These are phyloP conservation scores for Tigriopus californicus DNA, from an alignment of 2,888 invertebrate species.

Conservation along the genomic window DNA sequence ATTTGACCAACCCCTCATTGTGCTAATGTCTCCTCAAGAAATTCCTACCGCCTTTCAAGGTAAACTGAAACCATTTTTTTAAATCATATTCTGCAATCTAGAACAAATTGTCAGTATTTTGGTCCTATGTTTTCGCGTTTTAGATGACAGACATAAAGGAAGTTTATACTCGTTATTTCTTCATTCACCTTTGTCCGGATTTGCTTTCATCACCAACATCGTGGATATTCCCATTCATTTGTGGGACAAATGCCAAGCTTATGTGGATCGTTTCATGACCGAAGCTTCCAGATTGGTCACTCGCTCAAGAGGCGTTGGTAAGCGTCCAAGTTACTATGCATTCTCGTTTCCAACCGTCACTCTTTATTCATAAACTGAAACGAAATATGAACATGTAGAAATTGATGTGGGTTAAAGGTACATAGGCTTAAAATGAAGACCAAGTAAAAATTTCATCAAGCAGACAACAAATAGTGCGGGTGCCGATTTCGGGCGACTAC, in stretches of 20 bases:
- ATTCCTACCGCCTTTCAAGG: slow-evolving; percentile 65
- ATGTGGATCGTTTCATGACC: slow-evolving; percentile 68
- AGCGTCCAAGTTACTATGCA: no score
- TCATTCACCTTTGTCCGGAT: slow-evolving; percentile 76
- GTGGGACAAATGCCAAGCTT: slow-evolving; percentile 76
- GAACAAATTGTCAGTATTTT: background rate
- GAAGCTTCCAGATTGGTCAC: slow-evolving; percentile 68
- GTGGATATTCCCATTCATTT: slow-evolving; percentile 60
- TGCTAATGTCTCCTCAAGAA: slow-evolving; percentile 82
- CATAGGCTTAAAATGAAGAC: no score
- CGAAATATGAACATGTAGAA: no score
- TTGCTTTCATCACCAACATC: slow-evolving; percentile 77
- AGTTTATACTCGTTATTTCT: slow-evolving; percentile 86
- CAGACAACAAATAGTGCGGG: no score
- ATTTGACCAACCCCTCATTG: slow-evolving; percentile 81
- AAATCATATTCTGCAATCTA: background rate
- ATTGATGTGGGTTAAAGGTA: no score
- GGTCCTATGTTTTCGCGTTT: slow-evolving; percentile 23
- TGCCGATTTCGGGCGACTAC: no score
- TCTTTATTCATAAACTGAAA: no score
- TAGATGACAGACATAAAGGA: slow-evolving; percentile 66
- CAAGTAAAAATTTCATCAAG: no score
- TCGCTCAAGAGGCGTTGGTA: slow-evolving; percentile 55
- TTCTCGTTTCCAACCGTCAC: no score
- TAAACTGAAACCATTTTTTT: slow-evolving; percentile 27